Conservation (phyloP, 2,113 vertebrate genomes). For the Hippocampus mohnikei region DNA sequence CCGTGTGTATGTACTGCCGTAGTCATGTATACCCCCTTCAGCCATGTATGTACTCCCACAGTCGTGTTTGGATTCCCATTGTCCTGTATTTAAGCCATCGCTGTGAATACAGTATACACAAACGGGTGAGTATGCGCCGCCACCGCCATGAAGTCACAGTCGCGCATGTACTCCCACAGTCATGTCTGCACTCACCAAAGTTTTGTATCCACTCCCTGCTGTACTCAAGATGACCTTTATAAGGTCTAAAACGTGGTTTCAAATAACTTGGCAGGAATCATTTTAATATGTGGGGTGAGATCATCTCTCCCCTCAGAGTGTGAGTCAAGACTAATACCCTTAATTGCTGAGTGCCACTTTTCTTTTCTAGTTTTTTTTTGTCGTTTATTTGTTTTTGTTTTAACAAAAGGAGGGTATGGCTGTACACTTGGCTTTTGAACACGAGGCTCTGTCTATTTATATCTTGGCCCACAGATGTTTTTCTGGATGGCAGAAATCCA, state of each 20-base stretch:
- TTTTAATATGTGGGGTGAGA: slow-evolving; percentile 26
- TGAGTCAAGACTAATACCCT: slow-evolving; percentile 38
- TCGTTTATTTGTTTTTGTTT: slow-evolving; percentile 4
- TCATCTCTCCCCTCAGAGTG: slow-evolving; percentile 23
- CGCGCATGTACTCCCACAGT: neutral
- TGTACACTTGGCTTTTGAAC: slow-evolving; percentile 50
- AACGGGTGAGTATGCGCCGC: no score
- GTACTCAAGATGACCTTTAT: neutral
- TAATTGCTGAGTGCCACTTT: slow-evolving; percentile 55
- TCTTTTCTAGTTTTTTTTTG: neutral
- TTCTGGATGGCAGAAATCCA: slow-evolving; percentile 44
- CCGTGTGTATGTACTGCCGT: neutral
- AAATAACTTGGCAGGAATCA: slow-evolving; percentile 26
- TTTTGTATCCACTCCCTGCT: neutral
- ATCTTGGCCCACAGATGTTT: slow-evolving; percentile 44
- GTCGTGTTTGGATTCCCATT: no score
- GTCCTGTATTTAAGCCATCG: no score
- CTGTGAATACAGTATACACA: no score
- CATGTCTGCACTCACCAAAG: neutral
- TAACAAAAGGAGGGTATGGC: slow-evolving; percentile 31
- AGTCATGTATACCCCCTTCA: neutral
- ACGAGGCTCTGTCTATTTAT: slow-evolving; percentile 49
- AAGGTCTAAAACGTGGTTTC: slow-evolving; percentile 6
- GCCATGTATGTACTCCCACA: no score
- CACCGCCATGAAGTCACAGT: neutral